phyloP scores from a whole-genome alignment of 2,113 vertebrate species.

The Speoplatyrhinus poulsoni region DNA sequence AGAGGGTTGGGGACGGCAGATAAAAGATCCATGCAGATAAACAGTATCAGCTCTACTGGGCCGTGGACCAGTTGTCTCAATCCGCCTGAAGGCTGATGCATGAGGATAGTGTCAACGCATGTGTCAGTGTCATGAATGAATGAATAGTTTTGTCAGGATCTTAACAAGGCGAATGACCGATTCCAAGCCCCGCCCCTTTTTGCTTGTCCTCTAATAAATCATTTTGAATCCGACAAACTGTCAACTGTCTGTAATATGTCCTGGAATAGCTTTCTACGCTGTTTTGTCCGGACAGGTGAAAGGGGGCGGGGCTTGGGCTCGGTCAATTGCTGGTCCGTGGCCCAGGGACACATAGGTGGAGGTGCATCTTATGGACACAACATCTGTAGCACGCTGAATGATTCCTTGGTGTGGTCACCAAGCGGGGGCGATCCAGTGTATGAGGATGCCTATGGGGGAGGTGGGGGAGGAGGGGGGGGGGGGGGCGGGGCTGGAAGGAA shows the following conservation, averaged over 20 bases:
- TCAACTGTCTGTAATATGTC: too few species aligned
- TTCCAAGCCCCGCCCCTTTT: too few species aligned
- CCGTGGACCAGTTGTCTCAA: slow-evolving; percentile 35
- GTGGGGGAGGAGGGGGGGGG: too few species aligned
- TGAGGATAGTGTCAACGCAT: neutral
- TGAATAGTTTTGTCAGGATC: neutral
- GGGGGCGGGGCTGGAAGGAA: neutral
- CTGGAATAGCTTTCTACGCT: too few species aligned
- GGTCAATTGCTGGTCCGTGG: slow-evolving; percentile 8
- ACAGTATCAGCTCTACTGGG: slow-evolving; percentile 31
- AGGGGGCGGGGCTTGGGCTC: too few species aligned
- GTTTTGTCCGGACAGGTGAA: too few species aligned
- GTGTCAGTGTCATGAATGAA: neutral
- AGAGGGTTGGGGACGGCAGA: slow-evolving; percentile 1
- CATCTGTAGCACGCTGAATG: slow-evolving; percentile 4
- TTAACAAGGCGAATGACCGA: neutral
- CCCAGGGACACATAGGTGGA: slow-evolving; percentile 20
- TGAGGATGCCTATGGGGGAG: neutral
- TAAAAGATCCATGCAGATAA: slow-evolving; percentile 35
- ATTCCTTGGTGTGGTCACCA: neutral
- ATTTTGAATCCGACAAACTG: too few species aligned
- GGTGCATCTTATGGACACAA: slow-evolving; percentile 20
- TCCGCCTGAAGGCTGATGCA: slow-evolving; percentile 1
- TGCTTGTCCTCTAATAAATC: too few species aligned
- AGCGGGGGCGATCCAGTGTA: neutral